Conservation (phyloP, 2,888 invertebrate species). For the Drosophila peninsularis region DNA sequence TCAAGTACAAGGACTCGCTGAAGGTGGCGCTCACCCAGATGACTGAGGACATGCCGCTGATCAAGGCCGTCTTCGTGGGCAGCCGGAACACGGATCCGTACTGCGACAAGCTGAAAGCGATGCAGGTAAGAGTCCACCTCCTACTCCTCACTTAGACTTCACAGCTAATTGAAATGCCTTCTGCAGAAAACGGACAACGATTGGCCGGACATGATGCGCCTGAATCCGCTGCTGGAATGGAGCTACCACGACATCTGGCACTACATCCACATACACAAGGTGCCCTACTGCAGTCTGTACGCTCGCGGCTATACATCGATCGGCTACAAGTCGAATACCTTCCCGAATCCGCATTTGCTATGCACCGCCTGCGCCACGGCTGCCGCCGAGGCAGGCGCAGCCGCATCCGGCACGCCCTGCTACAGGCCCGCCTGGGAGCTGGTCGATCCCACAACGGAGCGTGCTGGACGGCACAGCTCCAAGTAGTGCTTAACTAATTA, state of each 20-base stretch:
- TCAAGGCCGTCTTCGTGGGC: constrained; percentile 96
- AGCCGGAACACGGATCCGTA: constrained; percentile 94
- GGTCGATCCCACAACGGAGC: constrained; percentile 74
- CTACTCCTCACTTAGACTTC: too few species aligned
- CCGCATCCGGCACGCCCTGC: neutral
- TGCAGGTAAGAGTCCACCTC: constrained; percentile 87
- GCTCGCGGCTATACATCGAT: constrained; percentile 96
- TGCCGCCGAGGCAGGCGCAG: neutral
- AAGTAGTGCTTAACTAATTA: constrained; percentile 34
- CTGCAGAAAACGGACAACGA: constrained; percentile 91
- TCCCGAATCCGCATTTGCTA: constrained; percentile 90
- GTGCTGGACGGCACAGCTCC: constrained; percentile 77
- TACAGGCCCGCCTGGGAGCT: constrained; percentile 91
- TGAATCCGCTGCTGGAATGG: constrained; percentile 97
- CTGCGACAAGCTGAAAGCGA: constrained; percentile 88
- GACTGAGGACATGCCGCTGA: constrained; percentile 86
- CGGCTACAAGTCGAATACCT: constrained; percentile 92
- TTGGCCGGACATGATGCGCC: constrained; percentile 96
- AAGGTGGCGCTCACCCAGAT: constrained; percentile 89
- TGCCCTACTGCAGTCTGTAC: constrained; percentile 96
- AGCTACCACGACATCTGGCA: constrained; percentile 95
- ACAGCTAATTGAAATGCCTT: neutral
- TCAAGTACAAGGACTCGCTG: constrained; percentile 89
- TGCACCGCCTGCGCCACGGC: neutral
- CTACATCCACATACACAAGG: constrained; percentile 90